Percentiles rank a stretch among this genome's conserved stretches.
These are phyloP conservation scores for Gymnarchus niloticus DNA, from an alignment of 2,113 vertebrate genomes.

Conservation along the genomic window DNA sequence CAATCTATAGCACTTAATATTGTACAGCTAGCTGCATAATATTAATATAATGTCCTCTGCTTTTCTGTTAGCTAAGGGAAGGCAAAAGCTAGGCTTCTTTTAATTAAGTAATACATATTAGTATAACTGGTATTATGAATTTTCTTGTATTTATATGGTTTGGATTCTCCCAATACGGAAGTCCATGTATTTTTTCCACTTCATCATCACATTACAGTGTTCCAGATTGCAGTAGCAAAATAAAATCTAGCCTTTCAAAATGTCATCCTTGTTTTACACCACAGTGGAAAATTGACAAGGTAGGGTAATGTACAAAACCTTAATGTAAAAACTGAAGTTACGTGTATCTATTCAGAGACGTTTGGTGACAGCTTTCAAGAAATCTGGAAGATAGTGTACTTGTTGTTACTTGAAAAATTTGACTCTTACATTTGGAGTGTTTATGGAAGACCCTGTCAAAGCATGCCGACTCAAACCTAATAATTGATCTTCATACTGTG, in stretches of 20 bases:
- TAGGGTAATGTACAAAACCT: not conserved
- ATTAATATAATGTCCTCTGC: not conserved
- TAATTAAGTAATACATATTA: not conserved
- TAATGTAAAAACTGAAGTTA: not conserved
- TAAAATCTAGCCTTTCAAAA: not conserved
- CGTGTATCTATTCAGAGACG: not conserved
- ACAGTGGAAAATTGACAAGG: not conserved
- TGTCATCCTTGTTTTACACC: not conserved
- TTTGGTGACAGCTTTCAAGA: not conserved
- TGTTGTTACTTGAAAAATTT: not conserved
- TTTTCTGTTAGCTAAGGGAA: not conserved
- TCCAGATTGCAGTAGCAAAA: not conserved
- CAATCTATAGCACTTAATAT: not conserved
- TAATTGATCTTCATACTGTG: constrained; percentile 26
- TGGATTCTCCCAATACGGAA: not conserved
- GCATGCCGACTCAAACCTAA: constrained; percentile 15
- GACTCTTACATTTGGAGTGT: not conserved
- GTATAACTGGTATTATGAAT: not conserved
- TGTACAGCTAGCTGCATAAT: not conserved
- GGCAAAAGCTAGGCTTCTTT: not conserved
- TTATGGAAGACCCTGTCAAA: not conserved
- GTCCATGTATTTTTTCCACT: not conserved
- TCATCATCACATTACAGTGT: not conserved
- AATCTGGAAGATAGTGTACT: not conserved
- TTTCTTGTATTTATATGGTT: not conserved